A percentile compares a stretch with the other conserved stretches of the same genome.
Conservation (phyloP, 2,113 vertebrate genomes). For the Calcarius ornatus region DNA sequence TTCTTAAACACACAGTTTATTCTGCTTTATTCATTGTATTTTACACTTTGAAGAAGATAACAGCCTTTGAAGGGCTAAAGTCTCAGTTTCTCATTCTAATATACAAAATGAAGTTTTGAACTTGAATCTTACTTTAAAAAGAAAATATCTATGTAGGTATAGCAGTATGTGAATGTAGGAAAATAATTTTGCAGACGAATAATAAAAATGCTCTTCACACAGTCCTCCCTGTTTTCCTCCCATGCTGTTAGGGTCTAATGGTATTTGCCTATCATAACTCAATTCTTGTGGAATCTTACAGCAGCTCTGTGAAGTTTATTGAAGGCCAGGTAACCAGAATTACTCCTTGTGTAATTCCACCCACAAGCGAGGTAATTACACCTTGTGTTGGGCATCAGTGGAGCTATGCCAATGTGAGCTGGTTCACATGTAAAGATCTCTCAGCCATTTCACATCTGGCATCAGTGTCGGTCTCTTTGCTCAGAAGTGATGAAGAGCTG, state of each 20-base stretch:
- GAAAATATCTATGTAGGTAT: rapidly evolving
- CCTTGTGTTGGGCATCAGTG: neutral
- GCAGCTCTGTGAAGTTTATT: neutral
- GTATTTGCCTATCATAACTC: neutral
- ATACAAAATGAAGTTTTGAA: neutral
- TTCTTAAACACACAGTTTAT: neutral
- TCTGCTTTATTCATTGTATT: neutral
- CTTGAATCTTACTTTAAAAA: neutral
- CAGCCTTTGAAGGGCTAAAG: neutral
- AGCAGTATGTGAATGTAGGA: neutral
- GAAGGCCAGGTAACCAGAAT: neutral
- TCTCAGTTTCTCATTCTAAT: neutral
- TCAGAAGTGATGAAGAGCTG: neutral
- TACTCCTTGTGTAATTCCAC: neutral
- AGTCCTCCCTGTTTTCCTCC: neutral
- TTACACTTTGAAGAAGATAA: neutral
- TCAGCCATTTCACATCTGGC: neutral
- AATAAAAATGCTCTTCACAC: neutral
- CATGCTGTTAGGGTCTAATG: neutral
- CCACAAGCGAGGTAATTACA: neutral
- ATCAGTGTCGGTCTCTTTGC: rapidly evolving
- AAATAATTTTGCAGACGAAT: neutral
- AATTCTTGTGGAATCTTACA: neutral
- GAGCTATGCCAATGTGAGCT: neutral
- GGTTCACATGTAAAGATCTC: neutral